Conservation (phyloP, 64 coral and sea anemone genomes). For the Montipora cactus region DNA sequence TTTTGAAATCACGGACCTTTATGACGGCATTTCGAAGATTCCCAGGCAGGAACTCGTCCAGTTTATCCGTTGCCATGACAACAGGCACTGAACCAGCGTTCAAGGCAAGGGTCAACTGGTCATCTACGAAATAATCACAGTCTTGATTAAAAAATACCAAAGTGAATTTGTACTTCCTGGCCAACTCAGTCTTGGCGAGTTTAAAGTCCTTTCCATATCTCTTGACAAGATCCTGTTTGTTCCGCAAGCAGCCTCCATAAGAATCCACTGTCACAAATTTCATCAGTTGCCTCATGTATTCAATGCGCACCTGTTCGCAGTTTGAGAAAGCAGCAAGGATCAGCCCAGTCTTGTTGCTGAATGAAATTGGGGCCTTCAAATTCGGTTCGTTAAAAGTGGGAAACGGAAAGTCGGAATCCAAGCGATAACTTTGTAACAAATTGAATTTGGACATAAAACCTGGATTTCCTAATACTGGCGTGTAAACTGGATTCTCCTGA, state of each 20-base stretch:
- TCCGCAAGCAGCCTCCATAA: slow-evolving; percentile 51
- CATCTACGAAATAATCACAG: slow-evolving; percentile 57
- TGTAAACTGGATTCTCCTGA: slow-evolving; percentile 65
- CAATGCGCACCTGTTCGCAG: slow-evolving; percentile 54
- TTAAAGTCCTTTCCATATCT: background rate
- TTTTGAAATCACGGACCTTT: slow-evolving; percentile 19
- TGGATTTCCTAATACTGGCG: slow-evolving; percentile 31
- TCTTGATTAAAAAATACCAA: slow-evolving; percentile 16
- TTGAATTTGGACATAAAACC: background rate
- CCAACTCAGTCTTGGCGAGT: background rate
- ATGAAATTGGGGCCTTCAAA: slow-evolving; percentile 47
- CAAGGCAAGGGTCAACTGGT: slow-evolving; percentile 45
- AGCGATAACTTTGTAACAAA: slow-evolving; percentile 37
- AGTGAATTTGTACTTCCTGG: slow-evolving; percentile 21
- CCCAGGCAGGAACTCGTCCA: background rate
- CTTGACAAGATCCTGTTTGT: slow-evolving; percentile 12
- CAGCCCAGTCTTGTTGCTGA: slow-evolving; percentile 31
- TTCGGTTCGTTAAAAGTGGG: slow-evolving; percentile 19
- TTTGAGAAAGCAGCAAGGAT: slow-evolving; percentile 51
- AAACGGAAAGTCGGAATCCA: background rate
- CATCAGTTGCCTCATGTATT: slow-evolving; percentile 64
- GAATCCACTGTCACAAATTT: slow-evolving; percentile 60
- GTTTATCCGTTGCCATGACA: background rate
- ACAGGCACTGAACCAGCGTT: slow-evolving; percentile 27
- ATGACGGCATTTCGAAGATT: slow-evolving; percentile 57